These are phyloP conservation scores for Drosophila antonietae DNA, from an alignment of 2,888 invertebrate species.

Conservation along the genomic window DNA sequence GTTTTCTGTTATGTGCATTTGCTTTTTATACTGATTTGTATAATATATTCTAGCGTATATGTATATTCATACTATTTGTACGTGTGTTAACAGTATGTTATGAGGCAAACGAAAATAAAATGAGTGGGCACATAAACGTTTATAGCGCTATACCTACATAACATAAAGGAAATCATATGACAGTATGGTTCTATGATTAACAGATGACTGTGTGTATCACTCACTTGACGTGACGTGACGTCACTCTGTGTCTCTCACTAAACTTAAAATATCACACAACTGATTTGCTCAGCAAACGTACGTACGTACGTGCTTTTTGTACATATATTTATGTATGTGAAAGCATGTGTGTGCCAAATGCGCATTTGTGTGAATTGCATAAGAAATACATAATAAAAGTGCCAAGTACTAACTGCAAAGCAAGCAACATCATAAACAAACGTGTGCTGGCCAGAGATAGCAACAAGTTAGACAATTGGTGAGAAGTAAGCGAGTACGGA, in stretches of 20 bases:
- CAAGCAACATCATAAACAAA: slow-evolving; percentile 47
- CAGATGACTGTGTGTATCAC: slow-evolving; percentile 46
- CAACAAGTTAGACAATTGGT: slow-evolving; percentile 16
- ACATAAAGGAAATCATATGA: slow-evolving; percentile 56
- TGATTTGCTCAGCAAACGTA: slow-evolving; percentile 5
- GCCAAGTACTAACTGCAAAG: slow-evolving; percentile 48
- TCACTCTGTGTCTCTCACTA: slow-evolving; percentile 34
- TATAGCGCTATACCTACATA: neutral
- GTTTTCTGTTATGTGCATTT: slow-evolving; percentile 37
- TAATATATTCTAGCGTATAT: neutral
- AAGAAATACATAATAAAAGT: slow-evolving; percentile 45
- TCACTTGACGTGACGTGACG: slow-evolving; percentile 45
- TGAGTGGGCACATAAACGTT: neutral
- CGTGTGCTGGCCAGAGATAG: slow-evolving; percentile 20
- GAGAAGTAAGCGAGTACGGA: neutral
- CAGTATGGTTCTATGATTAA: slow-evolving; percentile 18
- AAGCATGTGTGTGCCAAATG: slow-evolving; percentile 46
- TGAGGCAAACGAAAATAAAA: neutral
- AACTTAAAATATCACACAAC: slow-evolving; percentile 9
- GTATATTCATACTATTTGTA: neutral
- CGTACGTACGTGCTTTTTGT: slow-evolving; percentile 1
- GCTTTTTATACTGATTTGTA: neutral
- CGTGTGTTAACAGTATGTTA: slow-evolving; percentile 1
- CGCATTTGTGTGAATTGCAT: slow-evolving; percentile 62
- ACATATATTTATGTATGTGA: neutral